Conservation (phyloP, 2,113 vertebrate species). For the Alces alces region DNA sequence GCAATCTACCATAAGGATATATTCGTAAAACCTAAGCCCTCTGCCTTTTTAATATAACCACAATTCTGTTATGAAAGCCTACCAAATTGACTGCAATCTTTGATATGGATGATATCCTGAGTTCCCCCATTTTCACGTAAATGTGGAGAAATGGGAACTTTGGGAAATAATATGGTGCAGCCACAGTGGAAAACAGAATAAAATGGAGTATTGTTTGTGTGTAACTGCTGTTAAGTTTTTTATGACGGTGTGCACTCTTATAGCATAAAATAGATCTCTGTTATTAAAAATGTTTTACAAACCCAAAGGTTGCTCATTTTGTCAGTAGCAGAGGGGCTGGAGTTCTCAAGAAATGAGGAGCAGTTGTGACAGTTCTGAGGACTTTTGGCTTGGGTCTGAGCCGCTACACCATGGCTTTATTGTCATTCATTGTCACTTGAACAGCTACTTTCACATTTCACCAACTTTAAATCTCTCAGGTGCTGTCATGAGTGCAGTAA, state of each 20-base stretch:
- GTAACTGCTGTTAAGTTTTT: background rate
- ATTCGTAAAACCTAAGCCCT: background rate
- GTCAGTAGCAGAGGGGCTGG: background rate
- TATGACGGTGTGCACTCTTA: background rate
- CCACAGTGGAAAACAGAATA: background rate
- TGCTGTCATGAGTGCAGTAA: background rate
- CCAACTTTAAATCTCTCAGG: background rate
- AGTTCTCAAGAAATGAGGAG: background rate
- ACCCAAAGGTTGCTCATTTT: background rate
- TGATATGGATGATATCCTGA: background rate
- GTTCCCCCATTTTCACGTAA: background rate
- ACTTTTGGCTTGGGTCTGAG: background rate
- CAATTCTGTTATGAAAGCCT: background rate
- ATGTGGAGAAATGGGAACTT: background rate
- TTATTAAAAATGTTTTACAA: background rate
- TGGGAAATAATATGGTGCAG: background rate
- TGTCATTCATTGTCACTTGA: background rate
- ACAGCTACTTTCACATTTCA: background rate
- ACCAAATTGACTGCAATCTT: background rate
- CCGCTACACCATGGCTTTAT: background rate
- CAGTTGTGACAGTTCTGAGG: background rate
- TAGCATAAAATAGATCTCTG: background rate
- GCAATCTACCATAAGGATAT: background rate
- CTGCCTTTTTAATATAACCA: background rate
- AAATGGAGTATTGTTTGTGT: background rate